A percentile compares a stretch with the other conserved stretches of the same genome.
Evolutionary conservation across 2,113 vertebrate species (phyloP).

Genomic region (Ictalurus furcatus): DNA sequence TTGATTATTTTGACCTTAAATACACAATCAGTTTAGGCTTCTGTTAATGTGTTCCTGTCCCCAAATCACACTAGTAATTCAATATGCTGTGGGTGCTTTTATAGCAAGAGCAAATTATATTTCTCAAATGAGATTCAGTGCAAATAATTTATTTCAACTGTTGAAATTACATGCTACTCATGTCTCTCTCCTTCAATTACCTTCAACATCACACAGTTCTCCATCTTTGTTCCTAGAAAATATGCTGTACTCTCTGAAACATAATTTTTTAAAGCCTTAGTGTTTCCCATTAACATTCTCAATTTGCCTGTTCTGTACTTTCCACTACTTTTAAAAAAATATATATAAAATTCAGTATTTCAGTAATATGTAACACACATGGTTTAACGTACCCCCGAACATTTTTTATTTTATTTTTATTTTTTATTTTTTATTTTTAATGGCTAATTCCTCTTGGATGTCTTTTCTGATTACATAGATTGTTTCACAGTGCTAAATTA

Average conservation of each 20-base stretch:
- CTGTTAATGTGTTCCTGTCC: slow-evolving; percentile 9
- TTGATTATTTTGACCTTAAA: slow-evolving; percentile 24
- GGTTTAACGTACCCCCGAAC: background rate
- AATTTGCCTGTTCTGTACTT: background rate
- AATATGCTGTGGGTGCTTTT: slow-evolving; percentile 18
- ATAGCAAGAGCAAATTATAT: slow-evolving; percentile 29
- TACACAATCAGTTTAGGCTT: slow-evolving; percentile 4
- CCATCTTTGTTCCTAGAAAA: background rate
- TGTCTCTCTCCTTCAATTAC: background rate
- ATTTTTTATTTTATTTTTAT: background rate
- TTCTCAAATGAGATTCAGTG: slow-evolving; percentile 12
- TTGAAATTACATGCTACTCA: background rate
- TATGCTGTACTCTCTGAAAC: background rate
- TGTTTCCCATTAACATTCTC: background rate
- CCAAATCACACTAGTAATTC: background rate
- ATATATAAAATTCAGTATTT: background rate
- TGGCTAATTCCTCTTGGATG: background rate
- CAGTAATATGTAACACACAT: background rate
- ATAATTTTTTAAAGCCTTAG: background rate
- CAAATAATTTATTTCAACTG: slow-evolving; percentile 17
- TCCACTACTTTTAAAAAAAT: background rate
- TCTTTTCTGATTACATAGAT: background rate
- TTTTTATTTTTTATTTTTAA: background rate
- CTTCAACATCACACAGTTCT: no score
- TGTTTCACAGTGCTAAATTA: background rate